Evolutionary conservation across 2,113 vertebrate genomes (phyloP), one percentile per base, ranked within the genome.

Genomic region (Saimiri boliviensis): DNA sequence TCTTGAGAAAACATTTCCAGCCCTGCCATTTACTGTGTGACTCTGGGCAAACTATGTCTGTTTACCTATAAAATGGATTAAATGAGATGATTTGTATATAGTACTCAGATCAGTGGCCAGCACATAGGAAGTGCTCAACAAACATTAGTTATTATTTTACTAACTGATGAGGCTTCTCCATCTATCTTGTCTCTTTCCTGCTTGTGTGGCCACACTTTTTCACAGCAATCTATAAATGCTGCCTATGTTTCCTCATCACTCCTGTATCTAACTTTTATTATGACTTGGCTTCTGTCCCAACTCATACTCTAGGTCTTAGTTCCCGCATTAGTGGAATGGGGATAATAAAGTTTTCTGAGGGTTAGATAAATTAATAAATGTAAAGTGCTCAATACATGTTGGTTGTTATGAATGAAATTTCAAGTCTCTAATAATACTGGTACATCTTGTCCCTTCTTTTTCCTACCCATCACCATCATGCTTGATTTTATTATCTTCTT

Each of bases 21-120:
- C 19, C n/a, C 79, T 85, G 91, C 32, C 27, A 68, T 47, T 58
- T 93, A 91, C 35, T 81, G 81, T 87, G 54, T 74, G 84, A 94
- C 30, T 6, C 35, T 70, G 37, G 45, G 10, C 11, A 91, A 88
- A 79, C 32, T 45, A n/a, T 4, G 63, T 47, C 52, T 40, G 86
- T 68, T 74, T 71, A 82, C 7, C n/a, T 71, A 37, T 17, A 89
- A 60, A 71, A 68, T 37, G n/a, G n/a, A 84, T 42, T 83, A 76
- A 83, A 4, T 49, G 73, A 85, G 42, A 47, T 63, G 10, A 74
- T 37, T 13, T 86, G 12, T 45, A 9, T 68, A 63, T 3, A 86
- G 45, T 63, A 58, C 30, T 66, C 20, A 81, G 74, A 63, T 89
- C 19, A 25, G 13, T 2, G 32, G 70, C 58, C 2, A 27, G n/a